Conservation (phyloP, 2,797 vertebrate genomes). For the Avahi laniger region DNA sequence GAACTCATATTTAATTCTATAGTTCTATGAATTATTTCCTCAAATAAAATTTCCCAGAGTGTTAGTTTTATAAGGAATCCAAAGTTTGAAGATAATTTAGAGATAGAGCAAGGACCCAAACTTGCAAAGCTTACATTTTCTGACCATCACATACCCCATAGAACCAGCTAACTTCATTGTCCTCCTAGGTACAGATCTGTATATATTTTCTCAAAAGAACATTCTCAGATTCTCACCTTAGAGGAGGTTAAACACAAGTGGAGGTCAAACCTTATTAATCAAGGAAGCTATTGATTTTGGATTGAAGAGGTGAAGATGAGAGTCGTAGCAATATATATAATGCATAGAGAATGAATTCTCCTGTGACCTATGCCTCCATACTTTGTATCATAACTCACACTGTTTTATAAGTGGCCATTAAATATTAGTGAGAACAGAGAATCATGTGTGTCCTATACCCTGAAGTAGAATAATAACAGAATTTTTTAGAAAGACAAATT, state of each 20-base stretch:
- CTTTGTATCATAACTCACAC: background rate
- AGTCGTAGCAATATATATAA: background rate
- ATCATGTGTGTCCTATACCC: background rate
- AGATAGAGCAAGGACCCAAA: background rate
- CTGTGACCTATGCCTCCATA: background rate
- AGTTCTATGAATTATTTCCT: background rate
- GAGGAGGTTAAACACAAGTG: background rate
- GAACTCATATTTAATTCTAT: background rate
- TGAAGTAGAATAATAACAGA: background rate
- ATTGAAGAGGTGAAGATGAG: background rate
- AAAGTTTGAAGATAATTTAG: constrained; percentile 27
- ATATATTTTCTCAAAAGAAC: constrained; percentile 6
- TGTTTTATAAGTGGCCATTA: background rate
- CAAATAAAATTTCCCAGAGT: background rate
- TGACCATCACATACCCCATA: background rate
- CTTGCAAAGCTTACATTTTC: background rate
- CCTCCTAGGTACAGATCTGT: background rate
- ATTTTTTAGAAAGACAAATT: constrained; percentile 7
- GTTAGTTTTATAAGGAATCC: background rate
- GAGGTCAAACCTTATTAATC: constrained; percentile 2
- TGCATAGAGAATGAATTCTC: background rate
- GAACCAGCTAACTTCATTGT: background rate
- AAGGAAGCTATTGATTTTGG: background rate
- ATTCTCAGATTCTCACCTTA: constrained; percentile 25
- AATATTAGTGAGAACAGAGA: background rate